A percentile compares a stretch with the other conserved stretches of the same genome.
Evolutionary conservation across 1,140 invertebrate genomes (phyloP).

Genomic region (Drosophila punjabiensis): DNA sequence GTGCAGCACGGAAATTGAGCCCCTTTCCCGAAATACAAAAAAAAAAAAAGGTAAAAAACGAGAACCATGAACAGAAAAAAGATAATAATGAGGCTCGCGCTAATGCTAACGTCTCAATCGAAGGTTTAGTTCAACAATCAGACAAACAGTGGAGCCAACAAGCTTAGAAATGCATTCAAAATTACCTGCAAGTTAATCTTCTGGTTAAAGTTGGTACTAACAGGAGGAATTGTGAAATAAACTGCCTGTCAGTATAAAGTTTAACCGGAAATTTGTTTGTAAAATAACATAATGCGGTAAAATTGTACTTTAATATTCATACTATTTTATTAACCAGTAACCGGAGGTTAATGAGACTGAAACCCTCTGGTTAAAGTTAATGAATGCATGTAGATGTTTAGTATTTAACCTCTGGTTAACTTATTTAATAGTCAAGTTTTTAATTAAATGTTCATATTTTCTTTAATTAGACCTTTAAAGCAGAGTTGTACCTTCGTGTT

Average conservation of each 20-base stretch:
- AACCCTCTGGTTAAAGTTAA: too few species aligned
- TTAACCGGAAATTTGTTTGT: not conserved
- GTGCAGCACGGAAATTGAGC: constrained; percentile 68
- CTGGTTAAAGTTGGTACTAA: not conserved
- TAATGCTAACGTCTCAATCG: constrained; percentile 77
- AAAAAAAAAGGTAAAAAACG: constrained; percentile 10
- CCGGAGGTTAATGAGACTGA: too few species aligned
- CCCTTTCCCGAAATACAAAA: constrained; percentile 26
- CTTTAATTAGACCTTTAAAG: too few species aligned
- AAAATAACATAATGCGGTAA: too few species aligned
- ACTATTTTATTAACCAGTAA: not conserved
- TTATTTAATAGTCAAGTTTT: not conserved
- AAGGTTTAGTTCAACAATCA: constrained; percentile 64
- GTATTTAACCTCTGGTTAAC: not conserved
- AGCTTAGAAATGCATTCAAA: too few species aligned
- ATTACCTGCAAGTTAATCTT: not conserved
- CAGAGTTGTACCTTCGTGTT: rapidly evolving
- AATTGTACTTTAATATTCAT: too few species aligned
- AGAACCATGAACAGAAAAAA: constrained; percentile 31
- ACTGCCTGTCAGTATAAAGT: not conserved
- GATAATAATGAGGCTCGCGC: constrained; percentile 72
- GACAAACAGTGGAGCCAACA: constrained; percentile 53
- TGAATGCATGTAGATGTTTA: too few species aligned
- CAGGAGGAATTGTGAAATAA: not conserved
- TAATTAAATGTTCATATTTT: not conserved